Evolutionary conservation across 2,797 vertebrate species (phyloP).

Genomic region (Pelodytes ibericus): DNA sequence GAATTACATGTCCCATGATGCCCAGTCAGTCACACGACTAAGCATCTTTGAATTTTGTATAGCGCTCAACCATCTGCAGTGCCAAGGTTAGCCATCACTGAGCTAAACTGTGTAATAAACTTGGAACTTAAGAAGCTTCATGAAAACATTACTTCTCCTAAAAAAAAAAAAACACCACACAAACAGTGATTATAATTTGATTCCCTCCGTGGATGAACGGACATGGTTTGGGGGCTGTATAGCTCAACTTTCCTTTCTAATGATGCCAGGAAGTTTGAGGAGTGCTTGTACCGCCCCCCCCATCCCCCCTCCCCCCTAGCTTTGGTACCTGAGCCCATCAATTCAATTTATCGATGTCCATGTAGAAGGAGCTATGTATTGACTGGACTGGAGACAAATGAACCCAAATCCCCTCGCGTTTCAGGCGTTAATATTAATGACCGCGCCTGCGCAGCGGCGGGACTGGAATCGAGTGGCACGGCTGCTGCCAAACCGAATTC

Average conservation of each 20-base stretch:
- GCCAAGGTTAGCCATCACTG: too few species aligned
- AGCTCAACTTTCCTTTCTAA: neutral
- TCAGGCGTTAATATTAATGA: constrained; percentile 3
- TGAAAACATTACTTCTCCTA: too few species aligned
- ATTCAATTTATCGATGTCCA: constrained; percentile 39
- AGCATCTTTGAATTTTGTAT: too few species aligned
- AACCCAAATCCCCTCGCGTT: neutral
- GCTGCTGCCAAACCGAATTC: constrained; percentile 28
- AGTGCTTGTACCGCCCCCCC: neutral
- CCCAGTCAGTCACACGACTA: too few species aligned
- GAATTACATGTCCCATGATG: too few species aligned
- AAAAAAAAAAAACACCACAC: too few species aligned
- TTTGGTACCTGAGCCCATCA: too few species aligned
- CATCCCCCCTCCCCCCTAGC: neutral
- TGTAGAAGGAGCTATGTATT: constrained; percentile 38
- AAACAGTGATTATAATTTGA: too few species aligned
- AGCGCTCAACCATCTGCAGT: too few species aligned
- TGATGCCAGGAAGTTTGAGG: neutral
- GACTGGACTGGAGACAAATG: constrained; percentile 47
- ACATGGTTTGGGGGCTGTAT: neutral
- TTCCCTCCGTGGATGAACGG: too few species aligned
- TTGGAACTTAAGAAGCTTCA: too few species aligned
- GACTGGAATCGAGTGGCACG: constrained; percentile 1
- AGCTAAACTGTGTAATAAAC: too few species aligned
- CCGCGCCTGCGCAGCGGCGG: neutral